phyloP scores from a whole-genome alignment of 2,113 vertebrate genomes.

The Leptosomus discolor region DNA sequence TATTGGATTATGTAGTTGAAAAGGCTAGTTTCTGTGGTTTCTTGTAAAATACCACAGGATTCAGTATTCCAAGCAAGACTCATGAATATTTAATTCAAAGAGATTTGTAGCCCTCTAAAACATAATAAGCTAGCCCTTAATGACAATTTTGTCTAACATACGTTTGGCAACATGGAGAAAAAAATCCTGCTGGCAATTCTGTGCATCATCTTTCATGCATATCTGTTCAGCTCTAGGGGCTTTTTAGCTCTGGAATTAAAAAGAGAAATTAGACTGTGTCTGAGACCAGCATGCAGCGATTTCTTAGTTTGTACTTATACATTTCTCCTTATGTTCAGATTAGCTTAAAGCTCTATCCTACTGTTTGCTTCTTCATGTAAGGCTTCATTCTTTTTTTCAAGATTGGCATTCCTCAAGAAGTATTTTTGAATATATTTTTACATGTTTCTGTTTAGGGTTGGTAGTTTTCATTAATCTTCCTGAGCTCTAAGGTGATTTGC shows the following conservation, averaged over 20 bases:
- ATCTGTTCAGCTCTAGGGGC: conserved; percentile 40
- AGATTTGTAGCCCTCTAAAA: conserved; percentile 29
- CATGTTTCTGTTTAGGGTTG: not conserved
- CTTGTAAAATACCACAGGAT: conserved; percentile 43
- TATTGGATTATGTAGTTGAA: not conserved
- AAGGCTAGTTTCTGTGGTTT: conserved; percentile 45
- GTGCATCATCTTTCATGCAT: conserved; percentile 32
- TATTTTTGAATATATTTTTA: not conserved
- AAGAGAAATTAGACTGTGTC: not conserved
- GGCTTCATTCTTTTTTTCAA: not conserved
- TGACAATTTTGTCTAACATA: conserved; percentile 38
- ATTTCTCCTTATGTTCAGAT: not conserved
- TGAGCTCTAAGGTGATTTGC: not conserved
- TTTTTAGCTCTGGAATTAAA: conserved; percentile 45
- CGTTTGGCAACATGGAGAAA: conserved; percentile 20
- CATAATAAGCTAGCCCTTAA: conserved; percentile 46
- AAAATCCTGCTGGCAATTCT: conserved; percentile 8
- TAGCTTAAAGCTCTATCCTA: not conserved
- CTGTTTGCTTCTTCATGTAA: not conserved
- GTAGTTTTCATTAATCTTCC: not conserved
- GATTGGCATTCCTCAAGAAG: not conserved
- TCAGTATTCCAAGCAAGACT: conserved; percentile 45
- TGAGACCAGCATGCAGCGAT: not conserved
- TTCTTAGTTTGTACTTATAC: not conserved
- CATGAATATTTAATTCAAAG: conserved; percentile 65